These are phyloP conservation scores for Carcinoscorpius rotundicauda DNA, from an alignment of 1,140 invertebrate species.

Conservation along the genomic window DNA sequence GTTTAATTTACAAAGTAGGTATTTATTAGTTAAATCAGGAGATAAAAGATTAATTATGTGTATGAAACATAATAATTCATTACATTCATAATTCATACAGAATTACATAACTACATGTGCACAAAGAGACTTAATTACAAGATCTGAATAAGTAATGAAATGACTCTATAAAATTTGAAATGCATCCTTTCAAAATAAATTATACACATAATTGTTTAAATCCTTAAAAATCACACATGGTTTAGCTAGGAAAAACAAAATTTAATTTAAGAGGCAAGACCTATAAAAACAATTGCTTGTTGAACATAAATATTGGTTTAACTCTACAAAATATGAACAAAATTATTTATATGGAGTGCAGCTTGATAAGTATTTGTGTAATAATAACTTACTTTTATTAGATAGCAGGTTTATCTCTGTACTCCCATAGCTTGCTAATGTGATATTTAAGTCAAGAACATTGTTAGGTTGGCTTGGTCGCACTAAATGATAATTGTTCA, in stretches of 20 bases:
- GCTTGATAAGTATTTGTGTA: neutral
- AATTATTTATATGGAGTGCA: neutral
- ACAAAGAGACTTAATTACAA: no score
- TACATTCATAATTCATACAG: no score
- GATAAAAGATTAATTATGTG: neutral
- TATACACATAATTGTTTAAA: no score
- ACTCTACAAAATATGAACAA: neutral
- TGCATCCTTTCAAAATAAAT: no score
- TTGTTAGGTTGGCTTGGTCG: conserved; percentile 10
- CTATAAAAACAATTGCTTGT: no score
- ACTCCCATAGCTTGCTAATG: conserved; percentile 19
- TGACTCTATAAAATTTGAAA: no score
- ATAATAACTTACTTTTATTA: conserved; percentile 13
- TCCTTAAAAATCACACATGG: neutral
- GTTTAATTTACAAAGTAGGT: neutral
- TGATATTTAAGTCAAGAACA: conserved; percentile 20
- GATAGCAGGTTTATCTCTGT: conserved; percentile 22
- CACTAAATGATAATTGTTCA: conserved; percentile 54
- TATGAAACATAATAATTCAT: no score
- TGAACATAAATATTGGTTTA: neutral
- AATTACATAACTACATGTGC: no score
- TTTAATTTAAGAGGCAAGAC: neutral
- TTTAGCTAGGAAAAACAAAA: conserved; percentile 1
- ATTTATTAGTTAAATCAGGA: neutral
- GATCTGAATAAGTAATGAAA: no score